Conservation (phyloP, 37 sponge, comb jelly and placozoan genomes). For the Diacarnus erythraeanus region DNA sequence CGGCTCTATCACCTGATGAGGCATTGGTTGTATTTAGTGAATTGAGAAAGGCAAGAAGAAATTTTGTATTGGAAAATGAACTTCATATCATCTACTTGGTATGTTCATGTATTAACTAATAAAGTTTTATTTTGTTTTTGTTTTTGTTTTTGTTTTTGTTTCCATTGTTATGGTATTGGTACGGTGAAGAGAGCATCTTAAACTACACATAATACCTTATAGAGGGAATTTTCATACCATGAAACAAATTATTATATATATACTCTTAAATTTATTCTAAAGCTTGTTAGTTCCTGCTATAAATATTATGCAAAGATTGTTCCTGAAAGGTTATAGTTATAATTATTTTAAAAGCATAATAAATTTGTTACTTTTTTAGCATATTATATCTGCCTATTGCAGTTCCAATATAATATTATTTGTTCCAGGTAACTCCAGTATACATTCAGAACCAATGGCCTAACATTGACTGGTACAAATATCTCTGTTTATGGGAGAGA, state of each 20-base stretch:
- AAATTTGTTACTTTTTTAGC: no score
- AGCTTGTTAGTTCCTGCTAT: no score
- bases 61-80: conserved; percentile 96
- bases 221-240: no score
- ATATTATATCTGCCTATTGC: no score
- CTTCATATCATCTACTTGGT: conserved; percentile 96
- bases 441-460: conserved; percentile 91
- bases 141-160: not conserved
- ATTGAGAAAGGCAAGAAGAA: conserved; percentile 77
- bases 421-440: conserved; percentile 87
- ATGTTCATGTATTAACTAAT: conserved; percentile 14
- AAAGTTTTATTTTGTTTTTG: not conserved
- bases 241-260: no score
- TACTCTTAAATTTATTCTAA: no score
- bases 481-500: conserved; percentile 75
- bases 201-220: no score
- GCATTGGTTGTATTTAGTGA: conserved; percentile 89
- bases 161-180: no score
- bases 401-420: conserved; percentile 3
- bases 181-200: no score
- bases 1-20: conserved; percentile 91
- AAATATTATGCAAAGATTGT: no score
- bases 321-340: no score
- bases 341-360: no score
- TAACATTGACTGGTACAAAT: conserved; percentile 87